Conservation (phyloP, 2,888 invertebrate genomes). For the Sesamia inferens region DNA sequence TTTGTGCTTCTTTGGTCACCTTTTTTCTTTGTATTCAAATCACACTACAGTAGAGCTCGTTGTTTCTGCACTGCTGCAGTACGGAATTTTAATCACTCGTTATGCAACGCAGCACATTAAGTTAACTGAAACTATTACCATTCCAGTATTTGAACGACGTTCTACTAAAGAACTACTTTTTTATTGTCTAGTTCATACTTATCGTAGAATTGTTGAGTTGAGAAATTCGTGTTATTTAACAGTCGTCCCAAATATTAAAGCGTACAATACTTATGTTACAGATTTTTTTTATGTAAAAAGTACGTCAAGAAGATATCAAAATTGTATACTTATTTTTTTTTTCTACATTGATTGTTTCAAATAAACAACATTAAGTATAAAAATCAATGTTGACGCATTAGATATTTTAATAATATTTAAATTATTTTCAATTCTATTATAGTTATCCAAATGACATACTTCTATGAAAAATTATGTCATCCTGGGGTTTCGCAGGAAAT, state of each 20-base stretch:
- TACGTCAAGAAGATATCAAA: background rate
- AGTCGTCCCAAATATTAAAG: constrained; percentile 29
- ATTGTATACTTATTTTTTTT: background rate
- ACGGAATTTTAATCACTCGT: constrained; percentile 63
- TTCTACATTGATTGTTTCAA: background rate
- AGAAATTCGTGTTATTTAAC: constrained; percentile 25
- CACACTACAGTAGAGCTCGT: constrained; percentile 45
- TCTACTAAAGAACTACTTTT: constrained; percentile 51
- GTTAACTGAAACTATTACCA: constrained; percentile 55
- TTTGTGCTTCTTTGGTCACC: constrained; percentile 51
- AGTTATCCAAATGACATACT: background rate
- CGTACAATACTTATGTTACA: constrained; percentile 29
- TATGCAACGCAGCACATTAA: constrained; percentile 55
- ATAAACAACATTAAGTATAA: background rate
- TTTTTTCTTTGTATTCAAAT: constrained; percentile 58
- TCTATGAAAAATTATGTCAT: constrained; percentile 29
- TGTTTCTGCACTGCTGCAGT: constrained; percentile 51
- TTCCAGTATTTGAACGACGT: constrained; percentile 59
- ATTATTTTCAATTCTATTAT: constrained; percentile 4
- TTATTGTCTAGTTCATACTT: constrained; percentile 33
- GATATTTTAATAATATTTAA: constrained; percentile 11
- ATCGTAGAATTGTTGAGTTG: constrained; percentile 23
- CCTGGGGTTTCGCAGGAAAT: background rate
- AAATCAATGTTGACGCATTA: constrained; percentile 28
- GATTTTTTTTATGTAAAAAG: constrained; percentile 21